Base-by-base conservation (phyloP, 2,113 vertebrate genomes). In the Motacilla tschutschensis region DNA sequence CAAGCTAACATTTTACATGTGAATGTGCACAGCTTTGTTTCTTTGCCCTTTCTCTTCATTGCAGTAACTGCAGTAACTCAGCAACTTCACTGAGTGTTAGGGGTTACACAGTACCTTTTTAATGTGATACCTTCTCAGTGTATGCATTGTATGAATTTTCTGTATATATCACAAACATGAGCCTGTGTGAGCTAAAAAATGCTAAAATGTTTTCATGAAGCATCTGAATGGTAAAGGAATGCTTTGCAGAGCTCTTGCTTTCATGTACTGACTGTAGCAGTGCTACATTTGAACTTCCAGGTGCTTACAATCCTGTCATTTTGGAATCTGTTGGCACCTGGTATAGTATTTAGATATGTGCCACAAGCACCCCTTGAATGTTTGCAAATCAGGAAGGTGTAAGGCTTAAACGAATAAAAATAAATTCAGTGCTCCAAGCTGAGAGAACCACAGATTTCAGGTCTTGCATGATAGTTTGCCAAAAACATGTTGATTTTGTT, bases 61-160 rank as follows among this genome's bases (percentile, higher is more conserved):
- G 86, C 87, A 96, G 94, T 95, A 94, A 93, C 28, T 95, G 93
- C 86, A 98, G 97, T 96, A 98, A 98, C 97, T 97, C 98, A 98
- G 98, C 97, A 98, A 98, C 97, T 98, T 98, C 95, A 97, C 93
- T 94, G 79, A 93, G 73, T 51, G 44, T 92, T 92, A 64, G 76
- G 76, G 85, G 74, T 93, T 64, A 70, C 17, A 3, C 1, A 21
- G 40, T 24, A 20, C 8, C 11, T 35, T 54, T 69, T 51, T 36
- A 70, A 57, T 2, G 1, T 18, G 12, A 19, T 40, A 46, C 22
- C 48, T 72, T 78, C 43, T 77, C 29, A 10, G 47, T 28, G 35
- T 38, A n/a, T 12, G n/a, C 14, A 14, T 8, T 3, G 2, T 29
- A 41, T 5, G 1, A 33, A 70, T 71, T 74, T 88, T 53, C 62